These are phyloP conservation scores for Prorops nasuta DNA, from an alignment of 1,140 invertebrate genomes.

Conservation along the genomic window DNA sequence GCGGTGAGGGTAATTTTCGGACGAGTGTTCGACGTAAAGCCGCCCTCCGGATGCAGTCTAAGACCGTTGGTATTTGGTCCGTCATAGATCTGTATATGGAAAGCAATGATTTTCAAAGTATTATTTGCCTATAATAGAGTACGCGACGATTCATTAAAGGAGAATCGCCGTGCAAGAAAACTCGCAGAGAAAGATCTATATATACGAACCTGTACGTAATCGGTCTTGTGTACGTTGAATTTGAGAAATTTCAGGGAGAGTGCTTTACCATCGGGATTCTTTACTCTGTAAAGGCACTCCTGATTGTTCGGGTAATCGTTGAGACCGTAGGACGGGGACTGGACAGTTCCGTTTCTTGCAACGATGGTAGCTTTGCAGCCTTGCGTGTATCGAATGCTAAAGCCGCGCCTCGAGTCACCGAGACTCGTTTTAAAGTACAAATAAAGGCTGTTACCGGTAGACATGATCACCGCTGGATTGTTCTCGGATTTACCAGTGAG, in stretches of 20 bases:
- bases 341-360: conserved; percentile 78
- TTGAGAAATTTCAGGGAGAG: conserved; percentile 84
- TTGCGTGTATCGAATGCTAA: conserved; percentile 85
- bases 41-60: conserved; percentile 82
- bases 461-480: conserved; percentile 84
- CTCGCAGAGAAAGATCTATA: no score
- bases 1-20: conserved; percentile 89
- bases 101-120: no score
- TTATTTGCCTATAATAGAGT: background rate
- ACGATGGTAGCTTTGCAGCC: conserved; percentile 82
- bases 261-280: conserved; percentile 77
- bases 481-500: conserved; percentile 76
- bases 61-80: conserved; percentile 81
- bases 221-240: conserved; percentile 83
- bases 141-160: no score
- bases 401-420: conserved; percentile 86
- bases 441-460: conserved; percentile 85
- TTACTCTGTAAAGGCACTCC: conserved; percentile 86
- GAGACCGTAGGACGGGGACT: conserved; percentile 83
- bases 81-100: conserved; percentile 77
- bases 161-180: no score
- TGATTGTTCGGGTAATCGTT: conserved; percentile 88
- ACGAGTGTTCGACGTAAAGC: conserved; percentile 76
- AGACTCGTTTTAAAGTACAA: conserved; percentile 89
- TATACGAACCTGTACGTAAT: conserved; percentile 82